Evolutionary conservation across 2,113 vertebrate genomes (phyloP), one percentile per base, ranked within the genome.

Genomic region (Varanus salvator): DNA sequence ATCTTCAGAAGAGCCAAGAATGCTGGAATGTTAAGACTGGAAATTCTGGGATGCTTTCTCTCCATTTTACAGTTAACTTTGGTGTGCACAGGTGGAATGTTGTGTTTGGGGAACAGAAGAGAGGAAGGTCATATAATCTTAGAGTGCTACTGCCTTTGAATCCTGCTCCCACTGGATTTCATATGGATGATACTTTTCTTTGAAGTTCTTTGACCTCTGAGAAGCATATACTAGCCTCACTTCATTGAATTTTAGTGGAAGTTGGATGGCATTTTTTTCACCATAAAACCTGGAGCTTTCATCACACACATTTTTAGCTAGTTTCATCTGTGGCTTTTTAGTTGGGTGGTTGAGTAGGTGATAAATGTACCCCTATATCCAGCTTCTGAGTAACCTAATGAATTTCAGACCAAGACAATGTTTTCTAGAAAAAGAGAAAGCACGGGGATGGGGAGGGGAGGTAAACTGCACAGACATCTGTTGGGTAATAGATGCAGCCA

Each of bases 341-440:
- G 44, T 9, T 14, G 17, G 0, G 8, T 76, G 57, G 38, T 87
- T 92, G 84, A 92, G 6, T 72, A 92, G 50, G 66, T 15, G 29
- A 88, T 71, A 52, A 12, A 87, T 52, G 38, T 11, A 2, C 19
- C 88, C 85, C n/a, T 72, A 87, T 29, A 75, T 50, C 48, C 64
- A 90, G n/a, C 91, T 87, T 87, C 78, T 90, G 92, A 90, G 6
- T 19, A 68, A 29, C 83, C 34, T 57, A 48, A 71, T 57, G 23
- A 74, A 69, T 93, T 91, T 91, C 48, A 93, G 44, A n/a, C 60
- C 64, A 90, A 71, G 74, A 85, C 72, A 44, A 21, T 80, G 89
- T 92, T 6, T 88, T 93, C 54, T n/a, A 23, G 11, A 34, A 60
- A 23, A 14, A 3, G 76, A 57, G 17, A 21, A 64, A 64, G 15